phyloP scores from a whole-genome alignment of 2,113 vertebrate species.

The Todiramphus saurophagus region DNA sequence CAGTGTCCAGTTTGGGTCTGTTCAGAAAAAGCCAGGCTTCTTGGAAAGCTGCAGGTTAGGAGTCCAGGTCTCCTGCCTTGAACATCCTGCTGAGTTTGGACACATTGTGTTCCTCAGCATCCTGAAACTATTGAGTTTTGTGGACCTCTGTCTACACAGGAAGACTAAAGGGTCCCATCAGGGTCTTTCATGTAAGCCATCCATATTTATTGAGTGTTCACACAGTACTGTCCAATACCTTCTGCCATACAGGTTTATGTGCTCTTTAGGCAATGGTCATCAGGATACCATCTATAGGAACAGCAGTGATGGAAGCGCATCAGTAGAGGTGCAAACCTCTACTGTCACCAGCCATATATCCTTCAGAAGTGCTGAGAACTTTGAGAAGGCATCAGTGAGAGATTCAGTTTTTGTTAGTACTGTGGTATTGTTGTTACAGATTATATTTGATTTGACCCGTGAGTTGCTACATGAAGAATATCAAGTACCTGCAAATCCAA shows the following conservation, averaged over 20 bases:
- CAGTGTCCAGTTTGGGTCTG: neutral
- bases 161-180: neutral
- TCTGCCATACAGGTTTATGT: neutral
- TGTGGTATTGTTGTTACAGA: slow-evolving; percentile 20
- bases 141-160: neutral
- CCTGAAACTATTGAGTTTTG: neutral
- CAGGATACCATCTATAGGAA: neutral
- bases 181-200: neutral
- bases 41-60: neutral
- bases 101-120: neutral
- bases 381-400: neutral
- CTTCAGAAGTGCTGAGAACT: neutral
- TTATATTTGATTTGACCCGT: slow-evolving; percentile 67
- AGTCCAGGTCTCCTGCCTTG: neutral
- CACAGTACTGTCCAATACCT: neutral
- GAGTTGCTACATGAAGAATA: slow-evolving; percentile 58
- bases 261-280: neutral
- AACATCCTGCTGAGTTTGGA: neutral
- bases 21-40: neutral
- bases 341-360: neutral
- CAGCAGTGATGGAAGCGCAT: too few species aligned
- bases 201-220: neutral
- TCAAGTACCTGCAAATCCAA: neutral
- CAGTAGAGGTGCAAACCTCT: neutral
- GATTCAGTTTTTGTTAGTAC: too few species aligned